Base-by-base conservation (phyloP, 2,888 invertebrate species). In the Muscina levida region DNA sequence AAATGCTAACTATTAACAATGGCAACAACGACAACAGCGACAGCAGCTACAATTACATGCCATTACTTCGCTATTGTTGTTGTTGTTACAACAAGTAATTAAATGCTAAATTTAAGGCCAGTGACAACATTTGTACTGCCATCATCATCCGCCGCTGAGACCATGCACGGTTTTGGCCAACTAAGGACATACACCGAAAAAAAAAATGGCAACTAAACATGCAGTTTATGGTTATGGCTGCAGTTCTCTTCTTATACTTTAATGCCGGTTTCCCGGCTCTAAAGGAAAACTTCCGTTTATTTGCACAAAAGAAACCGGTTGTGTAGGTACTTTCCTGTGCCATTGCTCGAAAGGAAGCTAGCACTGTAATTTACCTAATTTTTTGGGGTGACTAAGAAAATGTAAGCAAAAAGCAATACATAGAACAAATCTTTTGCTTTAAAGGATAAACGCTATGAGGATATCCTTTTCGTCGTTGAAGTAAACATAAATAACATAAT, bases 91-190 rank as follows among this genome's bases (percentile, higher is more conserved):
- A 62, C 37, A 59, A 59, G 74, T 77, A 81, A 81, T 77, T 77
- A 81, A 75, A 77, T 77, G 72, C 65, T 72, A 75, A 77, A 77
- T 75, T 81, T 75, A 68, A 75, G 77, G 72, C 77, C 72, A 77
- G 77, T 81, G 77, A 81, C 77, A 81, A 77, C 72, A 70, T 68
- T 39, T 73, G 51, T 62, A 44, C 44, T 19, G 22, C 53, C 24
- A 24, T 24, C 53, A 22, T 5, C 31, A 31, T 31, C 31, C 31
- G n/a, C n/a, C n/a, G n/a, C n/a, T 31, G 31, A 8, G 31, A 3
- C 31, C 24, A 13, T 19, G 53, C 11, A 6, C 1, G 22, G 8
- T 22, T 42, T 66, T 39, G 57, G 39, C 24, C 37, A 79, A 56
- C 53, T 53, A 19, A 5, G 48, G 48, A 48, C 22, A 22, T 22